Percentiles rank a stretch among this genome's conserved stretches.
phyloP scores from a whole-genome alignment of 1,140 invertebrate genomes.

The Medauroidea extradentata region DNA sequence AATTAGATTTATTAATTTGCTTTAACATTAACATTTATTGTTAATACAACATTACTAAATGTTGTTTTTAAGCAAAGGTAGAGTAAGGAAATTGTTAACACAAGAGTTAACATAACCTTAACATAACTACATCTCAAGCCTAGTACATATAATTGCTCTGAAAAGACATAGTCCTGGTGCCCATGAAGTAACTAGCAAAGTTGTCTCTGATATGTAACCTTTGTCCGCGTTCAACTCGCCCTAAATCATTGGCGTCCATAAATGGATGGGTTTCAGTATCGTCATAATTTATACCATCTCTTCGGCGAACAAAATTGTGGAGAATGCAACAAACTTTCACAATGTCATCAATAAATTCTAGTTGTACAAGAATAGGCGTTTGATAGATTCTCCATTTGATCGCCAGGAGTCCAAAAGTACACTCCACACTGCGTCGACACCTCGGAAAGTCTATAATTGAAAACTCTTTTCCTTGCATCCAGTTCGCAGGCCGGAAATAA shows the following conservation, averaged over 20 bases:
- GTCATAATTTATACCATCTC: neutral
- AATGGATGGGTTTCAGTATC: conserved; percentile 1
- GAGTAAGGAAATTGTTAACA: too few species aligned
- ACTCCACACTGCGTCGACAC: conserved; percentile 32
- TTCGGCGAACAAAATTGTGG: too few species aligned
- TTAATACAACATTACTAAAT: too few species aligned
- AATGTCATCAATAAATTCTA: too few species aligned
- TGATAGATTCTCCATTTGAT: conserved; percentile 36
- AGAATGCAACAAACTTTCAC: too few species aligned
- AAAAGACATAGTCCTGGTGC: neutral
- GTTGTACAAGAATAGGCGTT: conserved; percentile 21
- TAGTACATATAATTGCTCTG: neutral
- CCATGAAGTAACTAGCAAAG: neutral
- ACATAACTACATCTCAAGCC: too few species aligned
- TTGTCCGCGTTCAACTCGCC: neutral
- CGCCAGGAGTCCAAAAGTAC: conserved; percentile 32
- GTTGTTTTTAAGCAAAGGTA: too few species aligned
- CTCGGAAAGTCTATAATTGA: conserved; percentile 33
- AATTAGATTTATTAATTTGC: too few species aligned
- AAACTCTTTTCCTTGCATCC: conserved; percentile 24
- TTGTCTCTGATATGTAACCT: neutral
- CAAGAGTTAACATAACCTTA: too few species aligned
- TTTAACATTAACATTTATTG: too few species aligned
- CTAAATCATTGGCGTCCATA: neutral
- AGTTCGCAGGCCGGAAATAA: too few species aligned